A percentile compares a stretch with the other conserved stretches of the same genome.
Conservation (phyloP, 2,113 vertebrate genomes). For the Hepsetus odoe region DNA sequence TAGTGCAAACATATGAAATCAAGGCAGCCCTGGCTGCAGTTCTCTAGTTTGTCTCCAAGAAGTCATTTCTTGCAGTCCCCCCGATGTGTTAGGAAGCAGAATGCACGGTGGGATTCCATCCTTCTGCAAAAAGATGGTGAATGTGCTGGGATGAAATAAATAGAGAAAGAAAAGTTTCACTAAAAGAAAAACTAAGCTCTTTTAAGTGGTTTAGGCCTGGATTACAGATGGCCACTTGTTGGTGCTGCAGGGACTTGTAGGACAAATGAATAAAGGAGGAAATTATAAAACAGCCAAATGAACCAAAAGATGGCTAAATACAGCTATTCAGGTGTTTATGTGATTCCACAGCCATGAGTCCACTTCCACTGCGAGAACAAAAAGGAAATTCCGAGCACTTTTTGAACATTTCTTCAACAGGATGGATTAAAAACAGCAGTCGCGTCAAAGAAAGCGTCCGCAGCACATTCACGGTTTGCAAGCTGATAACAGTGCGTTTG, state of each 20-base stretch:
- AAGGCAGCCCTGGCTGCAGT: slow-evolving; percentile 88
- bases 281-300: neutral
- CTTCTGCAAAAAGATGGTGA: slow-evolving; percentile 9
- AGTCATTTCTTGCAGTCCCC: slow-evolving; percentile 26
- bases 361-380: slow-evolving; percentile 17
- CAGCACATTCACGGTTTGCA: slow-evolving; percentile 70
- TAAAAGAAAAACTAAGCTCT: neutral
- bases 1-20: slow-evolving; percentile 94
- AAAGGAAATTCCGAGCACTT: slow-evolving; percentile 17
- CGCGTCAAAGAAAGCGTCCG: slow-evolving; percentile 34
- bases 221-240: neutral
- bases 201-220: neutral
- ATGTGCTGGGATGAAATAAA: neutral
- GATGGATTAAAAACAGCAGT: slow-evolving; percentile 3
- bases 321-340: neutral
- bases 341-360: slow-evolving; percentile 5
- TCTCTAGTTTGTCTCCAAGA: slow-evolving; percentile 49
- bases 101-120: slow-evolving; percentile 28
- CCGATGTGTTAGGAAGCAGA: slow-evolving; percentile 35
- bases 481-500: slow-evolving; percentile 61
- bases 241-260: neutral
- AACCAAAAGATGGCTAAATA: neutral
- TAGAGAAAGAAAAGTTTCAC: neutral
- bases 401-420: neutral
- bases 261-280: neutral